Evolutionary conservation across 2,113 vertebrate genomes (phyloP), one percentile per base, ranked within the genome.

Genomic region (Pipra filicauda): DNA sequence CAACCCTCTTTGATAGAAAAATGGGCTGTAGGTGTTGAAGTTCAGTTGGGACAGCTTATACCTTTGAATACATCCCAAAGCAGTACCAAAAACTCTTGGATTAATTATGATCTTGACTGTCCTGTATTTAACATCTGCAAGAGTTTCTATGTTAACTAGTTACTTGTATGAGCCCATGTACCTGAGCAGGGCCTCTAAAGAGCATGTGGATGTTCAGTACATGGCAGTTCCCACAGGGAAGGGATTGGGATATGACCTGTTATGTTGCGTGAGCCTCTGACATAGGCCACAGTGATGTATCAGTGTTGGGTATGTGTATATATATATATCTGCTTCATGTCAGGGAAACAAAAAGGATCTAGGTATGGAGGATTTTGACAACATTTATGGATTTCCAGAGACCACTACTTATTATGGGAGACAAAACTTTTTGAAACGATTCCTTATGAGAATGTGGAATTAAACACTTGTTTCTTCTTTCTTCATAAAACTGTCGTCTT

Each of bases 231-330:
- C 9, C 5, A 1, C 10, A 22, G 41, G 31, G n/a, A 79, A 67
- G 51, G 16, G 61, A 23, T 30, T 28, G 31, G 23, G 17, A 28
- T 72, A 27, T 88, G 64, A 49, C 35, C 19, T 37, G 2, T 54
- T 46, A 10, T 0, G 0, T 66, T 43, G 30, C 46, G 39, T 70
- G 37, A 94, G 41, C 39, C 14, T 62, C 12, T 66, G 37, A 6
- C 0, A 1, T 24, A 70, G n/a, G 37, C 20, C 46, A 28, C 39
- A 39, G 24, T 39, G 11, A 35, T 28, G 12, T 52, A 20, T 49
- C 23, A 6, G 24, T 55, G 35, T 19, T 70, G 31, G 15, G 9
- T 83, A 24, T 49, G 21, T 48, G 11, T 48, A 8, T 51, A 15
- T 27, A 8, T 51, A 8, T 51, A 15, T 51, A 9, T 24, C 2